Percentiles rank a stretch among this genome's conserved stretches.
phyloP scores from a whole-genome alignment of 2,113 vertebrate species.

The Cyprinus carpio region DNA sequence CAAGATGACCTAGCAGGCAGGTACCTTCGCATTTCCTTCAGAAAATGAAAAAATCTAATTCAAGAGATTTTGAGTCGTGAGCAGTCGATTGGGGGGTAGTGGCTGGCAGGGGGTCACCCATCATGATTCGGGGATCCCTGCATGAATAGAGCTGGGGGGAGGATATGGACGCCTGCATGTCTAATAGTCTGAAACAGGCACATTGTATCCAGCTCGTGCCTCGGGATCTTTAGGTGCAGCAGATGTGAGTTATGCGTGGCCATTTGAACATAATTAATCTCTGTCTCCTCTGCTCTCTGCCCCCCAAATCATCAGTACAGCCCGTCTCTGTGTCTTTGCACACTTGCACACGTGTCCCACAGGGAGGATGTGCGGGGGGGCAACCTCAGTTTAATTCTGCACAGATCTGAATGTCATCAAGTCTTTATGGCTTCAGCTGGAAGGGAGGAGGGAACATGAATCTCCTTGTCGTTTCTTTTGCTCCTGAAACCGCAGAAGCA shows the following conservation, averaged over 20 bases:
- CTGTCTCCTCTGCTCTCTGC: conserved; percentile 59
- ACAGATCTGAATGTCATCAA: conserved; percentile 51
- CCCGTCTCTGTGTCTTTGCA: conserved; percentile 27
- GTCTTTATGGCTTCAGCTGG: conserved; percentile 44
- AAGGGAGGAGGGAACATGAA: conserved; percentile 8
- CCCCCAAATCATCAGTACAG: conserved; percentile 34
- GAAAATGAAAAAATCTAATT: not conserved
- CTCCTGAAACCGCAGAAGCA: not conserved
- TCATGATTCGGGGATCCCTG: not conserved
- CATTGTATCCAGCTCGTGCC: conserved; percentile 70
- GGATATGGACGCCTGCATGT: conserved; percentile 43
- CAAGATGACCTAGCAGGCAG: not conserved
- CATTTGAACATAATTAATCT: conserved; percentile 75
- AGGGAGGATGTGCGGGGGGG: conserved; percentile 30
- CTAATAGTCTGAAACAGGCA: conserved; percentile 57
- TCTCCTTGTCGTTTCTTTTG: not conserved
- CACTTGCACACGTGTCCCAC: conserved; percentile 38
- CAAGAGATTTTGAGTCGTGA: not conserved
- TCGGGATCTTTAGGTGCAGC: conserved; percentile 62
- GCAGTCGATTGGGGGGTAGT: conserved; percentile 20
- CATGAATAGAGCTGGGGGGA: conserved; percentile 45
- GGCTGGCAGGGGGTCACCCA: conserved; percentile 6
- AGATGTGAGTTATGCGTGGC: conserved; percentile 70
- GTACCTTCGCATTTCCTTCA: not conserved
- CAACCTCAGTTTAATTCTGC: conserved; percentile 47